Evolutionary conservation across 2,113 vertebrate genomes (phyloP).

Genomic region (Mus spicilegus): DNA sequence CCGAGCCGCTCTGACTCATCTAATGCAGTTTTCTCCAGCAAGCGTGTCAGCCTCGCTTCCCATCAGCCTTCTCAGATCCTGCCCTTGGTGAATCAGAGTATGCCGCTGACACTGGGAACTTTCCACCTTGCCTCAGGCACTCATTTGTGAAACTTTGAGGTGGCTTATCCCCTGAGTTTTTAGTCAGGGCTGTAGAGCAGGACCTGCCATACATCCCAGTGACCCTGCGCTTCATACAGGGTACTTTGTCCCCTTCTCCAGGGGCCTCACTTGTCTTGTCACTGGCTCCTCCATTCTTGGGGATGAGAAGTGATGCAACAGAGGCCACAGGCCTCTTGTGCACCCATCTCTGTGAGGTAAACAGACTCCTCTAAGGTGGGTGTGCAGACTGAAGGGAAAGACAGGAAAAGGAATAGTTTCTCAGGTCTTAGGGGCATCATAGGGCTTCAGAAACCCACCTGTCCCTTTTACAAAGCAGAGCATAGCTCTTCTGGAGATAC

Average conservation of each 20-base stretch:
- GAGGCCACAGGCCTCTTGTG: not conserved
- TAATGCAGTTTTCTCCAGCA: constrained; percentile 34
- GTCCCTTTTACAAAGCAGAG: not conserved
- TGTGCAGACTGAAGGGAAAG: not conserved
- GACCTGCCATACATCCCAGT: not conserved
- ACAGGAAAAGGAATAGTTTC: not conserved
- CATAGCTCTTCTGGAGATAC: not conserved
- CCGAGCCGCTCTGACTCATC: constrained; percentile 63
- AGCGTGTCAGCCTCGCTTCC: constrained; percentile 34
- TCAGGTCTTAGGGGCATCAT: accelerated
- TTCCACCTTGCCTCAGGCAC: not conserved
- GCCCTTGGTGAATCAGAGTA: constrained; percentile 25
- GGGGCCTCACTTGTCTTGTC: not conserved
- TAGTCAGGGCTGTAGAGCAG: not conserved
- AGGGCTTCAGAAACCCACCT: not conserved
- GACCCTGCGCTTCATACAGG: no score
- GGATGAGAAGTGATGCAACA: not conserved
- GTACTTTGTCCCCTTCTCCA: not conserved
- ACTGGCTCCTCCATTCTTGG: not conserved
- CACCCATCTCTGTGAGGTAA: not conserved
- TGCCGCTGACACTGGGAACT: not conserved
- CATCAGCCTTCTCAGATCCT: not conserved
- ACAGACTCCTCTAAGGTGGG: not conserved
- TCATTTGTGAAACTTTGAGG: not conserved
- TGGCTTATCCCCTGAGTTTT: not conserved